phyloP scores from a whole-genome alignment of 2,797 vertebrate species.

The Poeciliopsis presidionis region DNA sequence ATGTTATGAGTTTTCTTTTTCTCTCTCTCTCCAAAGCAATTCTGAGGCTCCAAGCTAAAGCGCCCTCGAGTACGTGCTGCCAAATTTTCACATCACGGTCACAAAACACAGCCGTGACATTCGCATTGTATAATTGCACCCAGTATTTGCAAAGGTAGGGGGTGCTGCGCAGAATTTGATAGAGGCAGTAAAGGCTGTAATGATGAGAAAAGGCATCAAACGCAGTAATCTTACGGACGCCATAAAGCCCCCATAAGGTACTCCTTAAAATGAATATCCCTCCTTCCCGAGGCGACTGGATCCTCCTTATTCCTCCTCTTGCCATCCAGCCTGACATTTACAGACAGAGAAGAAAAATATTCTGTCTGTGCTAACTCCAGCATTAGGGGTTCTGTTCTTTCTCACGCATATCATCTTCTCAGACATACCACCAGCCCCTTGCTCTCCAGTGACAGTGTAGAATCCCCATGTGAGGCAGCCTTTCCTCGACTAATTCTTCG shows the following conservation, averaged over 20 bases:
- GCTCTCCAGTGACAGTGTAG: conserved; percentile 26
- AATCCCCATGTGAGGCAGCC: conserved; percentile 34
- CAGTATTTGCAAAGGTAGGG: conserved; percentile 61
- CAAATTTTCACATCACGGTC: conserved; percentile 49
- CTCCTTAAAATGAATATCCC: conserved; percentile 50
- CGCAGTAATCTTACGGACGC: conserved; percentile 56
- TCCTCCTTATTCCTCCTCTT: conserved; percentile 39
- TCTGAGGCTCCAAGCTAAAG: conserved; percentile 45
- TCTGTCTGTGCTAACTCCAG: conserved; percentile 33
- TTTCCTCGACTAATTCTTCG: conserved; percentile 29
- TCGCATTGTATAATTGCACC: conserved; percentile 62
- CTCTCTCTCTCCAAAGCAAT: conserved; percentile 20
- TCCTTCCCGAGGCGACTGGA: conserved; percentile 49
- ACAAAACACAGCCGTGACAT: conserved; percentile 50
- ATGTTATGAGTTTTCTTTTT: conserved; percentile 13
- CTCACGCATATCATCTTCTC: conserved; percentile 48
- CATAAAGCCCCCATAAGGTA: conserved; percentile 56
- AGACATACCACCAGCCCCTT: conserved; percentile 38
- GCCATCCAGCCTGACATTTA: conserved; percentile 51
- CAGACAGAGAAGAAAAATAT: conserved; percentile 24
- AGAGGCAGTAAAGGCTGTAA: conserved; percentile 66
- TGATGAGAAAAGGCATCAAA: conserved; percentile 58
- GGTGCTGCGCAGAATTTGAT: conserved; percentile 58
- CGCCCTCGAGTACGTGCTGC: conserved; percentile 27
- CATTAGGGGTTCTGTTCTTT: conserved; percentile 36